Conservation (phyloP, 2,797 vertebrate species). For the Gallinago solitaria region DNA sequence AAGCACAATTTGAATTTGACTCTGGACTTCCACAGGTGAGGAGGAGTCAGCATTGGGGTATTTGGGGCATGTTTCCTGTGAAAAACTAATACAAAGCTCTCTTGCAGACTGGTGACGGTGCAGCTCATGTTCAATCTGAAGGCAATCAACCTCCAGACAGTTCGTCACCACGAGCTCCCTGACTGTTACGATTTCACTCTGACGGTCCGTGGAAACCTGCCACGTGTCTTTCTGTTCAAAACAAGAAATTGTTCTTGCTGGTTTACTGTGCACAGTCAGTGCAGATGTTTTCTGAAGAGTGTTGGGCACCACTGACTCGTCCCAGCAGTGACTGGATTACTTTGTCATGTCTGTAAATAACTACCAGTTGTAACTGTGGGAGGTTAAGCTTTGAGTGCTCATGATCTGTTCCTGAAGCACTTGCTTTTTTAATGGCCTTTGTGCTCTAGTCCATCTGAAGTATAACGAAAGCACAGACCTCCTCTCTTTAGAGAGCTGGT, state of each 20-base stretch:
- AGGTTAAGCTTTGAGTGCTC: not conserved
- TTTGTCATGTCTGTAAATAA: not conserved
- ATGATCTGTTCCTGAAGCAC: not conserved
- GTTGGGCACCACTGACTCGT: not conserved
- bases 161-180: slow-evolving; percentile 90
- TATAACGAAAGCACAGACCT: not conserved
- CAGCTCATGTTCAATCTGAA: slow-evolving; percentile 89
- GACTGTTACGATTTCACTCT: slow-evolving; percentile 93
- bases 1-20: slow-evolving; percentile 81
- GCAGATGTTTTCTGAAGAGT: not conserved
- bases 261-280: not conserved
- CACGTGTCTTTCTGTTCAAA: not conserved
- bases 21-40: slow-evolving; percentile 92
- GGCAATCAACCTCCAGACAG: slow-evolving; percentile 94
- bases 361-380: not conserved
- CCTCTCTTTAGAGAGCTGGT: not conserved
- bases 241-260: not conserved
- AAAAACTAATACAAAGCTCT: slow-evolving; percentile 31
- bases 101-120: slow-evolving; percentile 85
- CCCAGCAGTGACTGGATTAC: not conserved
- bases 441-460: not conserved
- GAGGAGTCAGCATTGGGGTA: not conserved
- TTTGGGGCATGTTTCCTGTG: not conserved
- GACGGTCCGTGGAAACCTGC: slow-evolving; percentile 74
- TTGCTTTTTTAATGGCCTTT: not conserved